Evolutionary conservation across 2,113 vertebrate genomes (phyloP), one percentile per base, ranked within the genome.

Genomic region (Brachyhypopomus occidentalis): DNA sequence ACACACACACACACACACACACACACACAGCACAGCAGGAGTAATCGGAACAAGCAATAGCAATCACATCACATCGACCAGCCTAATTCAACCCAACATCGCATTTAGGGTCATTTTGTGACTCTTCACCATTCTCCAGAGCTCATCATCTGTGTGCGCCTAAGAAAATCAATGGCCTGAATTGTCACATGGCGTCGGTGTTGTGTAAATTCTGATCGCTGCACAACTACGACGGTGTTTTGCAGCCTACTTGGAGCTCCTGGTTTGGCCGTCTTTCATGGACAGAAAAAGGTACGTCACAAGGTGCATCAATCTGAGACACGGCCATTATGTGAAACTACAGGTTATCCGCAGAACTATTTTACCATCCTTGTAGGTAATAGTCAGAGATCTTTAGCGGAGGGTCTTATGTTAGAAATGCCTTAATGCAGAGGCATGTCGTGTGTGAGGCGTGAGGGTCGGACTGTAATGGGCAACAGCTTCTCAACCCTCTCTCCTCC

Each of bases 11-110:
- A 41, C 41, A 9, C 41, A 41, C 41, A 41, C 36, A 38, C 36
- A 38, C 36, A 38, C 36, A 7, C 41, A 41, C 9, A 41, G 12
- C 9, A 14, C 72, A 69, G 58, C 79, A 45, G 64, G 58, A 62
- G 38, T 25, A 34, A 73, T 80, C 56, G 45, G 63, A 41, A 25
- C 19, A 36, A 64, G 55, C 63, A 79, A 83, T 63, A 86, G 60
- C 82, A 78, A 81, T 84, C 79, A 58, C 82, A 83, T 73, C 63
- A 64, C 72, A 86, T 83, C 78, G 78, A 86, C 48, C 71, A 64
- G 69, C 16, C 7, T 77, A 81, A 77, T 84, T 84, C 63, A 81
- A 48, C 38, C 30, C 70, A 55, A 45, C 74, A 20, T 78, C 30
- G 63, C 52, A 58, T 62, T 72, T 52, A 64, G 41, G 64, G 56